Percentiles rank a stretch among this genome's conserved stretches.
phyloP scores from a whole-genome alignment of 1,140 invertebrate genomes.

The Parasteatoda tepidariorum region DNA sequence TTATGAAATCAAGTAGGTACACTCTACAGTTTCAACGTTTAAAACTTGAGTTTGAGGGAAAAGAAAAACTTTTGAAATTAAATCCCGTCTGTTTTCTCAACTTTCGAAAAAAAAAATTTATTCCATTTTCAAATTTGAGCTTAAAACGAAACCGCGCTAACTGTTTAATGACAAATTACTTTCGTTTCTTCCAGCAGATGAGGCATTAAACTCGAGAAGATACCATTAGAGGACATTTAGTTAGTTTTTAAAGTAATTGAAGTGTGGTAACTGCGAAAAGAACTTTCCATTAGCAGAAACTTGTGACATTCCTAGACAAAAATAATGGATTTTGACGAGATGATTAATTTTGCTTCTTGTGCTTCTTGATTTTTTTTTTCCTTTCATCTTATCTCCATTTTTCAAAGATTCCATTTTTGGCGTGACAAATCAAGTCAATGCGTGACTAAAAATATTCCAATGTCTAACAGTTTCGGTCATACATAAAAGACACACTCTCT shows the following conservation, averaged over 20 bases:
- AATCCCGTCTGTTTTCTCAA: background rate
- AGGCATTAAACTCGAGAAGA: background rate
- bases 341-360: background rate
- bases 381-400: background rate
- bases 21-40: too few relatives aligned
- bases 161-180: background rate
- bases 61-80: background rate
- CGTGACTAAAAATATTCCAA: background rate
- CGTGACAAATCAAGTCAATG: background rate
- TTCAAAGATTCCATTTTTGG: constrained; percentile 1
- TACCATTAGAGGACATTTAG: background rate
- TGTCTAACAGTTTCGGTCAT: background rate
- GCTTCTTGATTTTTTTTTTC: background rate
- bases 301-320: constrained; percentile 21
- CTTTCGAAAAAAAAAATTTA: too few relatives aligned
- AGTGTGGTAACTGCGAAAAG: background rate
- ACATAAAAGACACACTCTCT: too few relatives aligned
- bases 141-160: background rate
- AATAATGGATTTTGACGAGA: constrained; percentile 37
- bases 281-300: background rate
- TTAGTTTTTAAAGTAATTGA: background rate
- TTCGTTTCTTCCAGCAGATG: background rate
- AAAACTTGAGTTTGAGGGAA: too few relatives aligned
- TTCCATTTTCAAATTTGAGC: too few relatives aligned
- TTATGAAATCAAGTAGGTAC: too few relatives aligned